A percentile compares a stretch with the other conserved stretches of the same genome.
Evolutionary conservation across 1,140 invertebrate genomes (phyloP).

Genomic region (Magallana angulata): DNA sequence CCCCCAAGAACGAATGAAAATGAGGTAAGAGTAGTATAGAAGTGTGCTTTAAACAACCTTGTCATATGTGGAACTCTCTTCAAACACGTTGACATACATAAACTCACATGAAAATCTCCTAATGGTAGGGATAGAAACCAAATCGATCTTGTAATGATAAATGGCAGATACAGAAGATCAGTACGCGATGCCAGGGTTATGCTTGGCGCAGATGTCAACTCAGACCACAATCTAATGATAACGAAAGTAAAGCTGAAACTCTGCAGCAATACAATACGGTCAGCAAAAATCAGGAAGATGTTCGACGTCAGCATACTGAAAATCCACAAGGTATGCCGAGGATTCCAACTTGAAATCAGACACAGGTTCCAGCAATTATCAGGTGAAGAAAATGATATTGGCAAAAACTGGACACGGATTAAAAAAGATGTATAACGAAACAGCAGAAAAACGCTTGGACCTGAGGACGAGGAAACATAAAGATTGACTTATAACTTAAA

Average conservation of each 20-base stretch:
- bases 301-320: too few relatives aligned
- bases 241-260: not conserved
- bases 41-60: too few relatives aligned
- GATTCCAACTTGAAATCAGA: not conserved
- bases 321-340: not conserved
- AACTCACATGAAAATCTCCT: slow-evolving; percentile 60
- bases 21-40: too few relatives aligned
- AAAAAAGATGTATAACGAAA: not conserved
- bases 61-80: slow-evolving; percentile 82
- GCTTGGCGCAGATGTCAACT: not conserved
- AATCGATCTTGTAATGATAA: slow-evolving; percentile 52
- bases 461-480: not conserved
- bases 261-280: not conserved
- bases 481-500: not conserved
- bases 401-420: too few relatives aligned
- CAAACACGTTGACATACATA: slow-evolving; percentile 76
- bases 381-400: too few relatives aligned
- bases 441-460: not conserved
- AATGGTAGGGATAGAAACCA: slow-evolving; percentile 54
- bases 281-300: not conserved
- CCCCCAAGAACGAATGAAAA: too few relatives aligned
- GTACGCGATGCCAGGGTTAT: too few relatives aligned
- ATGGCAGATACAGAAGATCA: not conserved
- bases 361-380: too few relatives aligned
- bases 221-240: not conserved